Percentiles rank a stretch among this genome's conserved stretches.
Evolutionary conservation across 2,888 invertebrate species (phyloP).

Genomic region (Lathronympha strigana): DNA sequence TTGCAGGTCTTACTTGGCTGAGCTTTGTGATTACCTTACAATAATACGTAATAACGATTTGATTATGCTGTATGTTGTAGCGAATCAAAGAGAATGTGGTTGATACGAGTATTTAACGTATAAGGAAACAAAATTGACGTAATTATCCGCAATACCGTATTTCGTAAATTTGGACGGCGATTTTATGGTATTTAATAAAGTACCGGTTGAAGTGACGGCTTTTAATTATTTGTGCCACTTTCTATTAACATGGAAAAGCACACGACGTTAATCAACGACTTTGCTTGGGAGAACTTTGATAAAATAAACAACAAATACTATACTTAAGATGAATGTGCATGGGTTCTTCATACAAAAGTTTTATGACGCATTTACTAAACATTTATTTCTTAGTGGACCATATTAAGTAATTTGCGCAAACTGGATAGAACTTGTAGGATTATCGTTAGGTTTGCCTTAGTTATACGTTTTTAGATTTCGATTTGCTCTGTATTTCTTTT

Average conservation of each 20-base stretch:
- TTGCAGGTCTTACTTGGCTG: not conserved
- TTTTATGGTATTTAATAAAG: slow-evolving; percentile 24
- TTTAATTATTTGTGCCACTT: slow-evolving; percentile 26
- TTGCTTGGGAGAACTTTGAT: no score
- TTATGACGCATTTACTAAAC: no score
- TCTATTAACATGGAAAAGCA: slow-evolving; percentile 9
- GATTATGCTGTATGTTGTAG: slow-evolving; percentile 17
- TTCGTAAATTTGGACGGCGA: slow-evolving; percentile 12
- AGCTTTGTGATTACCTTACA: not conserved
- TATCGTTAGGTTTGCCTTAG: no score
- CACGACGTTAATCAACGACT: no score
- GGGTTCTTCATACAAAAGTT: no score
- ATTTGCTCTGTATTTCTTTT: no score
- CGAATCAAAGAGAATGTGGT: slow-evolving; percentile 35
- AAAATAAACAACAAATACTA: no score
- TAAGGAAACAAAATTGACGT: slow-evolving; percentile 36
- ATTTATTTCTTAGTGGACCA: no score
- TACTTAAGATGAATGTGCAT: no score
- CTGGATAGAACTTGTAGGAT: no score
- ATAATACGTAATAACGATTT: slow-evolving; percentile 12
- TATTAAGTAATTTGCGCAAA: no score
- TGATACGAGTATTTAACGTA: slow-evolving; percentile 27
- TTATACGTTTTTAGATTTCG: no score
- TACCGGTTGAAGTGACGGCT: slow-evolving; percentile 28
- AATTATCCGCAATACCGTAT: slow-evolving; percentile 33